phyloP scores from a whole-genome alignment of 2,797 vertebrate genomes.

The Argentina silus region DNA sequence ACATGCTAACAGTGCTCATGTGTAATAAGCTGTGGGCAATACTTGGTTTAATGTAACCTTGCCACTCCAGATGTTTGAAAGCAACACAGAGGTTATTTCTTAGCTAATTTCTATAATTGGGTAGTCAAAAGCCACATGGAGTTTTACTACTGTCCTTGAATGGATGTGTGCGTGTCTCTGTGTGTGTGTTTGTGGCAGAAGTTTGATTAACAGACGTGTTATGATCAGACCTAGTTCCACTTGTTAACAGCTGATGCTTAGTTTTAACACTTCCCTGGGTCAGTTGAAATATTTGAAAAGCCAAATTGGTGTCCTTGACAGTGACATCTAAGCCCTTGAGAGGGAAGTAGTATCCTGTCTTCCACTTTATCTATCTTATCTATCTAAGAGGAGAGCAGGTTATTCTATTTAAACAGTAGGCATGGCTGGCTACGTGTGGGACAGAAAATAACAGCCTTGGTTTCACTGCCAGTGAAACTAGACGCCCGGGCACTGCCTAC shows the following conservation, averaged over 20 bases:
- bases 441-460: slow-evolving; percentile 4
- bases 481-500: slow-evolving; percentile 17
- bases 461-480: slow-evolving; percentile 12
- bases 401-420: not conserved
- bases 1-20: not conserved
- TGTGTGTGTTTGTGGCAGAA: too few species aligned
- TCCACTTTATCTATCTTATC: not conserved
- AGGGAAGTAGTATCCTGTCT: not conserved
- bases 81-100: too few species aligned
- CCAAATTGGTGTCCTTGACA: not conserved
- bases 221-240: too few species aligned
- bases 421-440: not conserved
- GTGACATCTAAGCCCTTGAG: not conserved
- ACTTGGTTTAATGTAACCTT: not conserved
- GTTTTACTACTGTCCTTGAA: too few species aligned
- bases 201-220: too few species aligned
- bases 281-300: not conserved
- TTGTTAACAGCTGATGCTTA: too few species aligned
- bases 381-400: slow-evolving; percentile 1
- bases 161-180: too few species aligned
- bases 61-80: not conserved
- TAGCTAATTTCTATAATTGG: too few species aligned
- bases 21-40: not conserved
- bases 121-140: too few species aligned
- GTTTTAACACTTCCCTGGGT: too few species aligned